Evolutionary conservation across 2,113 vertebrate species (phyloP), one percentile per base, ranked within the genome.

Genomic region (Syngnathoides biaculeatus): DNA sequence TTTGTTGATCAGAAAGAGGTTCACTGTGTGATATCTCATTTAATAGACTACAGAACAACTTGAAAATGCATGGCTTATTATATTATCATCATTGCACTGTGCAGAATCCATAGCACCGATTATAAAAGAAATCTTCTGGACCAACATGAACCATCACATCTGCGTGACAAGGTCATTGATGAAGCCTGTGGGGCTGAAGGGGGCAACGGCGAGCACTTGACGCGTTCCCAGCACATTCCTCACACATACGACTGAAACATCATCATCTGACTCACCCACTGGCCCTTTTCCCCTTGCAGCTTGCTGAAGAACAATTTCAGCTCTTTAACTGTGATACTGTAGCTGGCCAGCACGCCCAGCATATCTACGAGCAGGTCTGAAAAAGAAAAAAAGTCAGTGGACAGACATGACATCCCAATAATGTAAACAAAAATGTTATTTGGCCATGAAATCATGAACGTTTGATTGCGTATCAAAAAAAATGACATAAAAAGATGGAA

Each of bases 291-390:
- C 88, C 96, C 97, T 87, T 96, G 96, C 74, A 99, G 93, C 82
- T 95, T 97, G 91, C 97, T 98, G 92, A 98, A 98, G 90, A 96
- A 96, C 5, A 99, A 90, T 89, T 98, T 99, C 50, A 99, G 89
- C 77, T 99, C 97, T 71, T 95, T 95, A 71, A 98, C 97, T 0
- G 95, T 98, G 91, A 99, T 91, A 91, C 94, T 98, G 87, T 99
- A 99, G 89, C 94, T 97, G 60, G 97, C 96, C 79, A 99, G 82
- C 64, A 98, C 96, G 19, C 97, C 95, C 84, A 99, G 82, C 96
- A 96, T 97, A 83, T 98, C 97, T 86, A 98, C 97, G 58, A 98
- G 82, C 73, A 99, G 92, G 92, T 99, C 97, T 99, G 87, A 9
- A 83, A 20, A 71, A 12, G 30, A 64, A 35, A 67, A 3, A 62